Evolutionary conservation across 2,797 vertebrate species (phyloP).

Genomic region (Cynopterus sphinx): DNA sequence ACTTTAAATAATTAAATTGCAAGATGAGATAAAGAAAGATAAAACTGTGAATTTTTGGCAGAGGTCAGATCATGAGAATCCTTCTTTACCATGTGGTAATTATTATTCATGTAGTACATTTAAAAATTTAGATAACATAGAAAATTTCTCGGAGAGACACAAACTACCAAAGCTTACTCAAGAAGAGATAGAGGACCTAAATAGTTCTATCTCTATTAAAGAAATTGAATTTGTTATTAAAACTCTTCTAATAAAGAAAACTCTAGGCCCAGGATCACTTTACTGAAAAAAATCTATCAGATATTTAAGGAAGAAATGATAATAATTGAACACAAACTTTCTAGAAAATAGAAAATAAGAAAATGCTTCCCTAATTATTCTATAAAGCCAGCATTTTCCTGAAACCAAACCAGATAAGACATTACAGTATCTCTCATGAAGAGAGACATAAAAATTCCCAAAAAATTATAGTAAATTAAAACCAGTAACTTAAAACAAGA

Average conservation of each 20-base stretch:
- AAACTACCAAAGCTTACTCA: not conserved
- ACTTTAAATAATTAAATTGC: not conserved
- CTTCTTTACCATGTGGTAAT: not conserved
- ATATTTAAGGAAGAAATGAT: not conserved
- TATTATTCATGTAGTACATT: not conserved
- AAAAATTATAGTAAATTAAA: not conserved
- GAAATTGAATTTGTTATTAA: not conserved
- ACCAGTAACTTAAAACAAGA: not conserved
- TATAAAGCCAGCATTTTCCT: not conserved
- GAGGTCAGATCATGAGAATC: not conserved
- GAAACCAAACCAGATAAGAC: not conserved
- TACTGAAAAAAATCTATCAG: not conserved
- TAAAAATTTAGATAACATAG: not conserved
- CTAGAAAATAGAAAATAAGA: not conserved
- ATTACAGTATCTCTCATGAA: not conserved
- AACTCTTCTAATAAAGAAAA: not conserved
- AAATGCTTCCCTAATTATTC: not conserved
- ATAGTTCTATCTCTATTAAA: not conserved
- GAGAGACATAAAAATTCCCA: not conserved
- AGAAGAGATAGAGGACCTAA: not conserved
- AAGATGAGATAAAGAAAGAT: not conserved
- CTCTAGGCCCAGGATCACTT: not conserved
- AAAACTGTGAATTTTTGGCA: not conserved
- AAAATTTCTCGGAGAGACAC: not conserved
- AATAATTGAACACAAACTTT: not conserved